These are phyloP conservation scores for rabbit (Oryctolagus cuniculus) DNA, from an alignment of 2,113 vertebrate species.

Conservation along the genomic window DNA sequence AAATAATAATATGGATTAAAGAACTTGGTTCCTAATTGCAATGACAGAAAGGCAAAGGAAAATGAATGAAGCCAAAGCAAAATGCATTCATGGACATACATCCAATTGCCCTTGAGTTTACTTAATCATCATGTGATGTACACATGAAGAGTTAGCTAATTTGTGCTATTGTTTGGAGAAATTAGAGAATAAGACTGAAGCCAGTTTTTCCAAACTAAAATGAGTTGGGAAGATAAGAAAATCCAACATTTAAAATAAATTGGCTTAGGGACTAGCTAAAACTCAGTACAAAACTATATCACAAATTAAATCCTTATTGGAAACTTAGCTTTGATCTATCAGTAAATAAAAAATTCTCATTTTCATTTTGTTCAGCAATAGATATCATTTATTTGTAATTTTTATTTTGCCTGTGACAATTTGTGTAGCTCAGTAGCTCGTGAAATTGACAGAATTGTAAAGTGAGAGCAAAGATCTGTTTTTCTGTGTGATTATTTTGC, in stretches of 20 bases:
- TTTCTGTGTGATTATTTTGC: too few relatives aligned
- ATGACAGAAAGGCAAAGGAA: constrained; percentile 58
- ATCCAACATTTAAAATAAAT: constrained; percentile 81
- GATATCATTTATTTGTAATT: constrained; percentile 61
- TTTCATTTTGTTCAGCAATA: constrained; percentile 40
- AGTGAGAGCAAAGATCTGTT: constrained; percentile 22
- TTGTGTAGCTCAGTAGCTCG: background rate
- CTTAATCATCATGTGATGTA: constrained; percentile 75
- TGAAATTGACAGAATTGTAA: constrained; percentile 53
- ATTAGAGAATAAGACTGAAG: constrained; percentile 73
- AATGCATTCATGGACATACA: constrained; percentile 5
- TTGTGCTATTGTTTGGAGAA: constrained; percentile 80
- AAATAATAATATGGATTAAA: constrained; percentile 49
- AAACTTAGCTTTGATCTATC: constrained; percentile 67
- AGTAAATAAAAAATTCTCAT: constrained; percentile 58
- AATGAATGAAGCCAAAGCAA: constrained; percentile 38
- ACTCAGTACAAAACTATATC: constrained; percentile 65
- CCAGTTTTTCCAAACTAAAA: constrained; percentile 76
- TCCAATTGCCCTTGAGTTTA: constrained; percentile 67
- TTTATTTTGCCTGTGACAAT: constrained; percentile 58
- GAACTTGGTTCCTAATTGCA: background rate
- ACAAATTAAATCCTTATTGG: constrained; percentile 72
- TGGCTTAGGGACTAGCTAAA: constrained; percentile 76
- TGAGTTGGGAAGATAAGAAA: constrained; percentile 77
- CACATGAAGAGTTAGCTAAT: constrained; percentile 70